Evolutionary conservation across 1,140 invertebrate species (phyloP).

Genomic region (Leptinotarsa texana): DNA sequence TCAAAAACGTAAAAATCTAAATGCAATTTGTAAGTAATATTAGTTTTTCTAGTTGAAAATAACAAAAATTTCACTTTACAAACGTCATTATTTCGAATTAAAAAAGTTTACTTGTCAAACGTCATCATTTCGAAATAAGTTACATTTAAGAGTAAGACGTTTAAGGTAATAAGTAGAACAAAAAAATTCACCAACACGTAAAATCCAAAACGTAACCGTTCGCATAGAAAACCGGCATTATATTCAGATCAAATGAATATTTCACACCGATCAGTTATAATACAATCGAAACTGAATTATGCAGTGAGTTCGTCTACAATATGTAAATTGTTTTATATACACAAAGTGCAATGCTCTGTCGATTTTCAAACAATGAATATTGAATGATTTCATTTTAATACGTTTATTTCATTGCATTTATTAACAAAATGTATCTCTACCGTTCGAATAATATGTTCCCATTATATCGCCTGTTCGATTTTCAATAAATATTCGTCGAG

Average conservation of each 20-base stretch:
- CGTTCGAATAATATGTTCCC: background rate
- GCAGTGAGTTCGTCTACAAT: conserved; percentile 1
- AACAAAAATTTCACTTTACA: too few species aligned
- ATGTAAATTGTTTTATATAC: background rate
- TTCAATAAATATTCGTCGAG: background rate
- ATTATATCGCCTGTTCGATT: background rate
- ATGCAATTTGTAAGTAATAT: too few species aligned
- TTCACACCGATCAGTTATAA: background rate
- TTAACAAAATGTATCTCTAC: background rate
- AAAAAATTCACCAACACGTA: too few species aligned
- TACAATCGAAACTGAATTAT: background rate
- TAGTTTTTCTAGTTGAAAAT: too few species aligned
- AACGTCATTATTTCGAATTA: too few species aligned
- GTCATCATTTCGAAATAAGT: too few species aligned
- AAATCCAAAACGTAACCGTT: too few species aligned
- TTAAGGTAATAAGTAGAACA: too few species aligned
- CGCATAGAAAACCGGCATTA: too few species aligned
- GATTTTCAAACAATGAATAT: conserved; percentile 1
- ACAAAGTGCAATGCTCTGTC: background rate
- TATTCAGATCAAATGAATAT: background rate
- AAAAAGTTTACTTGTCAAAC: too few species aligned
- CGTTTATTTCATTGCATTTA: conserved; percentile 2
- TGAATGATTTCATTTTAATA: background rate
- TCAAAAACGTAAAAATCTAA: too few species aligned
- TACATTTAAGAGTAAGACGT: too few species aligned